A percentile compares a stretch with the other conserved stretches of the same genome.
Evolutionary conservation across 1,140 invertebrate species (phyloP).

Genomic region (Gyrodactylus bullatarudis): DNA sequence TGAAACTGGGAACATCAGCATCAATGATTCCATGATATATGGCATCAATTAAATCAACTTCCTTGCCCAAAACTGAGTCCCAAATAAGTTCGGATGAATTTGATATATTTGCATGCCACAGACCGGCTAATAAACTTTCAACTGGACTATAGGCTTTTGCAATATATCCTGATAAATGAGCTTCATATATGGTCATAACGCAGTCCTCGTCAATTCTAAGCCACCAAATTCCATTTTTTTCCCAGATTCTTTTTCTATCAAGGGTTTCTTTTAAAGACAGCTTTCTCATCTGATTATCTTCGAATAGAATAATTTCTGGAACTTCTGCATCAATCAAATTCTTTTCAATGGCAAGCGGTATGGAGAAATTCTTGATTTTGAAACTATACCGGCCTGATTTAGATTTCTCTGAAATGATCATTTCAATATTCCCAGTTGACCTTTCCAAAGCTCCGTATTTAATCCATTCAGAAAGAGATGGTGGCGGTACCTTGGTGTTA

Average conservation of each 20-base stretch:
- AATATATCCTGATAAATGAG: neutral
- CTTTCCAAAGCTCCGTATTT: neutral
- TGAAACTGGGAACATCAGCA: neutral
- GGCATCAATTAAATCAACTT: neutral
- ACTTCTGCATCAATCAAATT: neutral
- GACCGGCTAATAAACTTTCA: neutral
- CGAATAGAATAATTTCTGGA: neutral
- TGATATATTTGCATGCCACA: neutral
- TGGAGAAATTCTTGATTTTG: neutral
- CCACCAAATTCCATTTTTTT: neutral
- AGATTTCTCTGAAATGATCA: neutral
- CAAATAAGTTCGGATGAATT: neutral
- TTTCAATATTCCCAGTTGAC: neutral
- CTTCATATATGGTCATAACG: neutral
- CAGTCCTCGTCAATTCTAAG: neutral
- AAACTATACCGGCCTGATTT: neutral
- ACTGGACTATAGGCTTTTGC: neutral
- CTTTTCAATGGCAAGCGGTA: neutral
- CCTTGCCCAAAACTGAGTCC: neutral
- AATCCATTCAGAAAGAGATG: neutral
- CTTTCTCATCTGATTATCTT: neutral
- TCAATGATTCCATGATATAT: neutral
- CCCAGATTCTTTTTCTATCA: neutral
- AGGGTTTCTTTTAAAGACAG: neutral
- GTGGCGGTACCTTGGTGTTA: neutral